Evolutionary conservation across 2,888 invertebrate species (phyloP).

Genomic region (Spatulosminthurus flaviceps): DNA sequence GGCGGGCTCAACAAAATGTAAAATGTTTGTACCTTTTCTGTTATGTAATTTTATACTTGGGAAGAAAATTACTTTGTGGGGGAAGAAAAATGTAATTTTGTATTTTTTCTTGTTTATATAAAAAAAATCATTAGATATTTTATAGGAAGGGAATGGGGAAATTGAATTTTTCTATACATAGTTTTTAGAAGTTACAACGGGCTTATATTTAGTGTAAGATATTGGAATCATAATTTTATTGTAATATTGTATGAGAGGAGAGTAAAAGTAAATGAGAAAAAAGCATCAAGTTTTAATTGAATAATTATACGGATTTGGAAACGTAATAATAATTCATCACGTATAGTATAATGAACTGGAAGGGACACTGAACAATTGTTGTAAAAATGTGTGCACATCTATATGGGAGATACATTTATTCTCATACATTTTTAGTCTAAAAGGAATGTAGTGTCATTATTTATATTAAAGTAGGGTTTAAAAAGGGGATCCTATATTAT

Average conservation of each 20-base stretch:
- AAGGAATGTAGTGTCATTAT: slow-evolving; percentile 27
- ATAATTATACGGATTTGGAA: slow-evolving; percentile 18
- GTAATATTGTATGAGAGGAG: too few relatives aligned
- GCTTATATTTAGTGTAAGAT: neutral
- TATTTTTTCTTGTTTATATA: too few relatives aligned
- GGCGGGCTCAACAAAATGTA: too few relatives aligned
- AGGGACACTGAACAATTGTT: neutral
- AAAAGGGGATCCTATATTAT: neutral
- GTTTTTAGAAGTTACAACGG: too few relatives aligned
- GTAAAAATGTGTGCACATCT: neutral
- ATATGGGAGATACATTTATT: neutral
- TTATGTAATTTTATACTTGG: too few relatives aligned
- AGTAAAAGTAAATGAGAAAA: neutral
- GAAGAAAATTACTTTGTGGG: too few relatives aligned
- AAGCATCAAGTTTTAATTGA: slow-evolving; percentile 32
- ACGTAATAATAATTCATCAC: slow-evolving; percentile 18
- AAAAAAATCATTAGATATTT: too few relatives aligned
- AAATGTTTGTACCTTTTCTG: too few relatives aligned
- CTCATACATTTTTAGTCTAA: neutral
- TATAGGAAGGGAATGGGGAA: too few relatives aligned
- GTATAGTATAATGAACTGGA: slow-evolving; percentile 18
- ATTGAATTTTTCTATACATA: too few relatives aligned
- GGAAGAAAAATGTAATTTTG: too few relatives aligned
- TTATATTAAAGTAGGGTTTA: slow-evolving; percentile 24
- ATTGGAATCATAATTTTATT: neutral